A percentile compares a stretch with the other conserved stretches of the same genome.
Conservation (phyloP, 2,797 vertebrate species). For the Rallus crepitans region DNA sequence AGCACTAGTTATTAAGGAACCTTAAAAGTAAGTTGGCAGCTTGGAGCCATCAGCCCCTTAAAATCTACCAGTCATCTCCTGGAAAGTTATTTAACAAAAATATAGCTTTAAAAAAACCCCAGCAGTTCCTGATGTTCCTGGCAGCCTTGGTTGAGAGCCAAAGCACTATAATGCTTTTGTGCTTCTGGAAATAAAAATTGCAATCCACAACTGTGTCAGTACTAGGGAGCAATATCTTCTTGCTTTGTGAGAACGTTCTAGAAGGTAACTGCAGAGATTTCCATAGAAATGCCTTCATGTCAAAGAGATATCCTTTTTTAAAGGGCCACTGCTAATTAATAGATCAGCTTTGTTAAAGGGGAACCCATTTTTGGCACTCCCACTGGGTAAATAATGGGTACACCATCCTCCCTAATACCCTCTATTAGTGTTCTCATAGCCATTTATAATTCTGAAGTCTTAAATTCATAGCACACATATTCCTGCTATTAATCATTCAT, state of each 20-base stretch:
- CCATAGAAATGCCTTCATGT: background rate
- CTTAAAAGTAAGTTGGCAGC: conserved; percentile 21
- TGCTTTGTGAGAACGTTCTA: background rate
- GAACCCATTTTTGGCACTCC: background rate
- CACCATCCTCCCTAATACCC: background rate
- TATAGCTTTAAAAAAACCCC: background rate
- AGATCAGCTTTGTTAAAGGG: background rate
- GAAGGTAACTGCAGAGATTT: background rate
- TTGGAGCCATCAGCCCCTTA: background rate
- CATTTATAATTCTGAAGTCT: conserved; percentile 24
- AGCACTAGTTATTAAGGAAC: background rate
- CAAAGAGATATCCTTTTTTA: background rate
- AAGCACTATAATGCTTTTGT: background rate
- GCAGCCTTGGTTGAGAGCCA: background rate
- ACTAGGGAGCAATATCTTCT: background rate
- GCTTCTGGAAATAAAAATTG: conserved; percentile 6
- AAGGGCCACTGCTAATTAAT: background rate
- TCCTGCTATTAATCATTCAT: conserved; percentile 21
- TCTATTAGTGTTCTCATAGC: background rate
- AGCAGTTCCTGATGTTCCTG: background rate
- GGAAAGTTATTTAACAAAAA: conserved; percentile 33
- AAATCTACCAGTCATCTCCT: background rate
- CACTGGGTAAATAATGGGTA: conserved; percentile 5
- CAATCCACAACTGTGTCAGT: background rate
- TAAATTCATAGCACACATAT: background rate